Evolutionary conservation across 2,113 vertebrate species (phyloP).

Genomic region (Dasyprocta punctata): DNA sequence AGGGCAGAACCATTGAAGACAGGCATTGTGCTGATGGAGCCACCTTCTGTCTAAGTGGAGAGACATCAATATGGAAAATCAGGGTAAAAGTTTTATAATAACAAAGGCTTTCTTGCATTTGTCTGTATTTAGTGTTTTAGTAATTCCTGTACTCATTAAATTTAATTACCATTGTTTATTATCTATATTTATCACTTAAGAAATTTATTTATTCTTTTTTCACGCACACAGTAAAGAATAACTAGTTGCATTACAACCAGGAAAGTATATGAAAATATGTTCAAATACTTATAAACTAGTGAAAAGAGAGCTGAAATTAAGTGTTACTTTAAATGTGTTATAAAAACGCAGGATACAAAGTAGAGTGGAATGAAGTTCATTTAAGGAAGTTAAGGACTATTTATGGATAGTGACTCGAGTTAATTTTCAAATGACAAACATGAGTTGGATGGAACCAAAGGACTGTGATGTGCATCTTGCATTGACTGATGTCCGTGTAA

Average conservation of each 20-base stretch:
- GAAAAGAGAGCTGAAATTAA: not conserved
- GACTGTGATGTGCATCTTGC: fast-evolving
- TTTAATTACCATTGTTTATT: not conserved
- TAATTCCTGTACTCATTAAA: too few relatives aligned
- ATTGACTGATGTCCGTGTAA: not conserved
- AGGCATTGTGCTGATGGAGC: conserved; percentile 58
- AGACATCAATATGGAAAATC: conserved; percentile 11
- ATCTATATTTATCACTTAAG: not conserved
- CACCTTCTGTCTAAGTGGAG: not conserved
- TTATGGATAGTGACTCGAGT: not conserved
- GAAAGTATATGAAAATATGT: not conserved
- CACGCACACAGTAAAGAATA: too few relatives aligned
- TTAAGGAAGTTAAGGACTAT: not conserved
- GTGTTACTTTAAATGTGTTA: not conserved
- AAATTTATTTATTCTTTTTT: not conserved
- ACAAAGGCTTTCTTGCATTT: not conserved
- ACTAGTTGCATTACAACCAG: too few relatives aligned
- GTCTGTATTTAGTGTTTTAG: not conserved
- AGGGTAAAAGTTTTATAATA: not conserved
- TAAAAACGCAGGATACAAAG: not conserved
- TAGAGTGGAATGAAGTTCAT: not conserved
- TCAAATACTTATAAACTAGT: not conserved
- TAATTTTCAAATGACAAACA: not conserved
- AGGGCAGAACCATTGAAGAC: conserved; percentile 64
- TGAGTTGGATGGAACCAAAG: not conserved